phyloP scores from a whole-genome alignment of 2,888 invertebrate species.

The Pseudoips prasinana region DNA sequence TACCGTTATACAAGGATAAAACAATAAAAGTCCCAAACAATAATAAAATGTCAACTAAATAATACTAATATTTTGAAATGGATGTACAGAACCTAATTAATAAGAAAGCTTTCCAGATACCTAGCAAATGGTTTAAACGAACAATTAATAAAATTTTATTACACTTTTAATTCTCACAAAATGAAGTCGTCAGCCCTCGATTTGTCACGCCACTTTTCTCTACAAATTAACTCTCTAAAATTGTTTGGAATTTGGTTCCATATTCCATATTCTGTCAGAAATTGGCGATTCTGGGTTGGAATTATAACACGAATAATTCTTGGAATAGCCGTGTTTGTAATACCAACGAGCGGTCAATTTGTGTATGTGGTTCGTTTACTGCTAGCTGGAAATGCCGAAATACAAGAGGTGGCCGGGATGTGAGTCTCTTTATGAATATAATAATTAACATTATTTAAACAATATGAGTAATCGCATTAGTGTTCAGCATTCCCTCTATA shows the following conservation, averaged over 20 bases:
- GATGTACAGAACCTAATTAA: no score
- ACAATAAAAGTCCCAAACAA: no score
- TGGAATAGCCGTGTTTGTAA: slow-evolving; percentile 33
- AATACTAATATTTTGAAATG: no score
- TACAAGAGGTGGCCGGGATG: slow-evolving; percentile 50
- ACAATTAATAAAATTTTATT: no score
- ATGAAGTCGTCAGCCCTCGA: slow-evolving; percentile 38
- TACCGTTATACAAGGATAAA: no score
- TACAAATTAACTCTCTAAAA: slow-evolving; percentile 45
- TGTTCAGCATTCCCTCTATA: no score
- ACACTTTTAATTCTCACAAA: slow-evolving; percentile 26
- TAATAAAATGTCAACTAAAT: no score
- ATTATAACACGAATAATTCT: slow-evolving; percentile 33
- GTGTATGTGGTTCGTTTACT: slow-evolving; percentile 42
- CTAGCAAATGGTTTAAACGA: no score
- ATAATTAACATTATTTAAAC: no score
- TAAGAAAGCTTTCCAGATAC: no score
- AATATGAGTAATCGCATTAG: no score
- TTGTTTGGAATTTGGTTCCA: slow-evolving; percentile 47
- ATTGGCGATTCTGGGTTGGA: slow-evolving; percentile 39
- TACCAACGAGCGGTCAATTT: slow-evolving; percentile 45
- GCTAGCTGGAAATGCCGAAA: slow-evolving; percentile 38
- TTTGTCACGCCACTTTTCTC: slow-evolving; percentile 39
- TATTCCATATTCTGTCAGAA: slow-evolving; percentile 39
- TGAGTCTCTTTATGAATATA: slow-evolving; percentile 38